These are phyloP conservation scores for Aquatica leii DNA, from an alignment of 2,888 invertebrate species.

Conservation along the genomic window DNA sequence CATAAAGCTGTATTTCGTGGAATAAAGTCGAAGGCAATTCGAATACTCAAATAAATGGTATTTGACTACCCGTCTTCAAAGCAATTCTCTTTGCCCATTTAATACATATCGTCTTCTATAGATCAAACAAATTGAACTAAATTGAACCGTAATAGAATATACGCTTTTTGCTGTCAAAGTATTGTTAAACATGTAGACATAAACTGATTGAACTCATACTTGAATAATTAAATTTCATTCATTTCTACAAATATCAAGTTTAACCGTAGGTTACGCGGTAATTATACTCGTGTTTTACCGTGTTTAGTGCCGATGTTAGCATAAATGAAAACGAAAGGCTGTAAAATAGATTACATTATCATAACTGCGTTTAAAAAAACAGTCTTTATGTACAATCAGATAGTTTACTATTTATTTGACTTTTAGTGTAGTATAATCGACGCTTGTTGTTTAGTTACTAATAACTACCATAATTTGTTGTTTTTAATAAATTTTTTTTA, in stretches of 20 bases:
- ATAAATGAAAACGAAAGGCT: too few relatives aligned
- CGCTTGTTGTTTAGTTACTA: too few relatives aligned
- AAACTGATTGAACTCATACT: slow-evolving; percentile 28
- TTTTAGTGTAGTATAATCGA: too few relatives aligned
- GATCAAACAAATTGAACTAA: slow-evolving; percentile 38
- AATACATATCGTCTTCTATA: slow-evolving; percentile 27
- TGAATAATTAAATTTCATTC: slow-evolving; percentile 33
- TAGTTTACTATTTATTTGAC: too few relatives aligned
- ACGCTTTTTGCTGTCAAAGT: slow-evolving; percentile 20
- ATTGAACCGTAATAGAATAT: slow-evolving; percentile 31
- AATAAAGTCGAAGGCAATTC: slow-evolving; percentile 32
- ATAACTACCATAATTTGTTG: too few relatives aligned
- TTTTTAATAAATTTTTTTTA: too few relatives aligned
- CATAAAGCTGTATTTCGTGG: slow-evolving; percentile 22
- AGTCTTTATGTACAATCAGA: too few relatives aligned
- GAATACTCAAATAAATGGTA: slow-evolving; percentile 36
- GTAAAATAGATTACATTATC: too few relatives aligned
- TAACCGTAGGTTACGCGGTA: slow-evolving; percentile 1
- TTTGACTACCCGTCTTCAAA: slow-evolving; percentile 35
- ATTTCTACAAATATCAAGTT: slow-evolving; percentile 21
- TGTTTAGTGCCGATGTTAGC: too few relatives aligned
- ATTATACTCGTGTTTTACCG: not conserved
- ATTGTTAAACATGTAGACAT: slow-evolving; percentile 27
- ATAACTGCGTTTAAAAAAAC: too few relatives aligned
- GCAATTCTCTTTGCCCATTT: slow-evolving; percentile 30